A percentile compares a stretch with the other conserved stretches of the same genome.
phyloP scores from a whole-genome alignment of 1,140 invertebrate species.

The Teleogryllus occipitalis region DNA sequence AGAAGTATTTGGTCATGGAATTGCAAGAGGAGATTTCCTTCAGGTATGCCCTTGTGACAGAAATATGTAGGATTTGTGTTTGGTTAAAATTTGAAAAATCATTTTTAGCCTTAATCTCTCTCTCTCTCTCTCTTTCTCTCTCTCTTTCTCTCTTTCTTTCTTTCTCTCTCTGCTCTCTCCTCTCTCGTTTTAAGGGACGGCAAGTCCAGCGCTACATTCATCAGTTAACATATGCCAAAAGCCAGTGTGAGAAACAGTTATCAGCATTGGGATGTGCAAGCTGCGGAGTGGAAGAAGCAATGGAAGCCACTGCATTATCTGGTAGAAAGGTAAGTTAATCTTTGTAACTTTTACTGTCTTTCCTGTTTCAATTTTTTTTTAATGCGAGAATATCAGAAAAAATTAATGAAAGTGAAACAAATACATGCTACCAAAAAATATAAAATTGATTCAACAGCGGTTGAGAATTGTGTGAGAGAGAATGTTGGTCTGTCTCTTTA shows the following conservation, averaged over 20 bases:
- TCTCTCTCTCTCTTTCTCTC: not conserved
- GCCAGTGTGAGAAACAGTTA: slow-evolving; percentile 42
- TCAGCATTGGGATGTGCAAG: slow-evolving; percentile 35
- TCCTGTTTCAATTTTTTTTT: too few species aligned
- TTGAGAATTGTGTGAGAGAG: too few species aligned
- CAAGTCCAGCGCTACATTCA: slow-evolving; percentile 68
- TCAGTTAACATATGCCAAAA: slow-evolving; percentile 68
- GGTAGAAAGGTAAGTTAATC: slow-evolving; percentile 12
- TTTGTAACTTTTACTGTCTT: too few species aligned
- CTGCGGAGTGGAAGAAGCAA: slow-evolving; percentile 28
- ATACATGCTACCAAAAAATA: too few species aligned
- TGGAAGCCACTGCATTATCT: slow-evolving; percentile 16
- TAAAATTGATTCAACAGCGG: too few species aligned
- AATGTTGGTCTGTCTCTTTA: too few species aligned
- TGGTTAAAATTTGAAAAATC: not conserved
- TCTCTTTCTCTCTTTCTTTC: not conserved
- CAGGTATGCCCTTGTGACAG: not conserved
- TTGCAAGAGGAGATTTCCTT: slow-evolving; percentile 9
- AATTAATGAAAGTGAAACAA: too few species aligned
- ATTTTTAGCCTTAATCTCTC: not conserved
- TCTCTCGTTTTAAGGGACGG: slow-evolving; percentile 34
- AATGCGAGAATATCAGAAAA: too few species aligned
- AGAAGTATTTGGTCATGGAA: slow-evolving; percentile 8
- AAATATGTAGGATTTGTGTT: not conserved
- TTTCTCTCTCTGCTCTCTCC: not conserved